A percentile compares a stretch with the other conserved stretches of the same genome.
Evolutionary conservation across 2,113 vertebrate species (phyloP).

Genomic region (Fregata magnificens): DNA sequence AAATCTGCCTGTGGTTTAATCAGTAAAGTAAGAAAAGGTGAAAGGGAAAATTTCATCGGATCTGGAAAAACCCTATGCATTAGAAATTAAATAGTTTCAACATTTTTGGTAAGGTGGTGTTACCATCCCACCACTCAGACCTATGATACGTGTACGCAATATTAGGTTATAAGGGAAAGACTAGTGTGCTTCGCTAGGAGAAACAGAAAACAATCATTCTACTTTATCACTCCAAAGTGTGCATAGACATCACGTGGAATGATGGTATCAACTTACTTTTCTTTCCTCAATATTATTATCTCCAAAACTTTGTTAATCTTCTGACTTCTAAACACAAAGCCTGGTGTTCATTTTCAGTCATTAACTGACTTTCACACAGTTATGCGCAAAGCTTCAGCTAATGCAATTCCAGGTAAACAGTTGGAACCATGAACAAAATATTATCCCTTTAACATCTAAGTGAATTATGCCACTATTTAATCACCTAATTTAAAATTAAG

Average conservation of each 20-base stretch:
- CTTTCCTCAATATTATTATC: not conserved
- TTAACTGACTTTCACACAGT: not conserved
- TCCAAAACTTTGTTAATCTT: not conserved
- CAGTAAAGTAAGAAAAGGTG: not conserved
- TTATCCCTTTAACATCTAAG: not conserved
- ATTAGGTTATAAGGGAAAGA: not conserved
- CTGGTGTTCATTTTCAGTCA: not conserved
- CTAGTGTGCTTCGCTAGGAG: not conserved
- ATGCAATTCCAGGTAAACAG: constrained; percentile 24
- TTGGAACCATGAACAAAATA: constrained; percentile 15
- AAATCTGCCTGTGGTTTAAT: not conserved
- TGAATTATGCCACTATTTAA: constrained; percentile 11
- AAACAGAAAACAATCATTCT: not conserved
- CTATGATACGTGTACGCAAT: not conserved
- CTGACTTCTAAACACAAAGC: not conserved
- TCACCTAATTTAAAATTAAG: constrained; percentile 29
- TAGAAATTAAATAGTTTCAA: not conserved
- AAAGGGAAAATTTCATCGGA: not conserved
- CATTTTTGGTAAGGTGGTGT: not conserved
- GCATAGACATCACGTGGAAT: not conserved
- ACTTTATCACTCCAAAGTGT: not conserved
- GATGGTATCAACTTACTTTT: not conserved
- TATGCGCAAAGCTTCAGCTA: not conserved
- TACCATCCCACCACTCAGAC: not conserved
- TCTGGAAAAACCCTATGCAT: not conserved